Conservation (phyloP, 1,140 invertebrate species). For the Zelostemma sp. region DNA sequence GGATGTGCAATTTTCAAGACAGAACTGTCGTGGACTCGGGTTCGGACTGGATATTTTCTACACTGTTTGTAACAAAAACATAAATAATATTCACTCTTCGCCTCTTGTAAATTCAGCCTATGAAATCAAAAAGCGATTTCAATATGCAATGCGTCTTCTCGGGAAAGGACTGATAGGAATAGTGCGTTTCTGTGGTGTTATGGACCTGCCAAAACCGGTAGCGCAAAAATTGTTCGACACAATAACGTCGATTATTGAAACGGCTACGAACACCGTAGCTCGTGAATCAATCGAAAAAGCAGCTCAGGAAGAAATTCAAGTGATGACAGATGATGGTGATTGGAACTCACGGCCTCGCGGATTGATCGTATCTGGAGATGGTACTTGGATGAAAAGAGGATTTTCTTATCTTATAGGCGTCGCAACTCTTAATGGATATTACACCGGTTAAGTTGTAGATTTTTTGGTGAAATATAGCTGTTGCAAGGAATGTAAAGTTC, state of each 20-base stretch:
- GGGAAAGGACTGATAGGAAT: not conserved
- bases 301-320: conserved; percentile 8
- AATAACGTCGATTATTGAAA: conserved; percentile 9
- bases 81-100: not conserved
- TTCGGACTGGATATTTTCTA: not conserved
- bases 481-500: conserved; percentile 15
- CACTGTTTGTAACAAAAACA: not conserved
- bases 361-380: conserved; percentile 37
- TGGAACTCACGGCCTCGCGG: conserved; percentile 9
- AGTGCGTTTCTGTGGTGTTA: not conserved
- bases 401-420: conserved; percentile 40
- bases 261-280: not conserved
- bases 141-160: not conserved
- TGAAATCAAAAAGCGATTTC: not conserved
- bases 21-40: not conserved
- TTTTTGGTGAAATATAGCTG: conserved; percentile 23
- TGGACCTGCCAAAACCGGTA: not conserved
- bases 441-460: conserved; percentile 37
- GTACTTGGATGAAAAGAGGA: conserved; percentile 43
- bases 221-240: not conserved
- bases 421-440: conserved; percentile 35
- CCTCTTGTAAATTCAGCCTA: not conserved
- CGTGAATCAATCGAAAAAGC: conserved; percentile 4
- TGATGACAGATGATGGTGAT: conserved; percentile 7
- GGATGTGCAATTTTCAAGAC: not conserved